Conservation (phyloP, 2,888 invertebrate genomes). For the Drosophila gaucha region DNA sequence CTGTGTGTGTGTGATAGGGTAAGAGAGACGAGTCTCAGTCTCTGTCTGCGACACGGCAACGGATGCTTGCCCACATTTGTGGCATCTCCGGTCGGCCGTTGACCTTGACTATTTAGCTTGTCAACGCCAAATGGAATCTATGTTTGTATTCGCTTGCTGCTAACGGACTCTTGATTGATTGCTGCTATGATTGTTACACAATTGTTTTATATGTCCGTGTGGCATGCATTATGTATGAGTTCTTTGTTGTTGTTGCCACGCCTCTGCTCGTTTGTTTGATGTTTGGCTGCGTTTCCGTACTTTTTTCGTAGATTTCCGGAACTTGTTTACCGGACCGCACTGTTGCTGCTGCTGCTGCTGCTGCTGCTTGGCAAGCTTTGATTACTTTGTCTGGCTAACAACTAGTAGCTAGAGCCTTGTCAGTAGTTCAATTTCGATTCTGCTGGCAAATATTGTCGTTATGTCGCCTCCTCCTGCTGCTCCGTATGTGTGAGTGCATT, state of each 20-base stretch:
- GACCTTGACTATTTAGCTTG: constrained; percentile 60
- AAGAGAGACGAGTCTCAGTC: constrained; percentile 35
- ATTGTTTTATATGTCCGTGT: constrained; percentile 23
- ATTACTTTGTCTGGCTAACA: constrained; percentile 59
- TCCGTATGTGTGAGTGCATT: constrained; percentile 39
- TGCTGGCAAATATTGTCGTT: constrained; percentile 57
- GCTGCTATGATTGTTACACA: constrained; percentile 37
- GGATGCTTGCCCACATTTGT: constrained; percentile 45
- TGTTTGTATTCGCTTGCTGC: too few species aligned
- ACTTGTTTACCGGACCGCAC: constrained; percentile 38
- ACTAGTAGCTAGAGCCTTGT: constrained; percentile 43
- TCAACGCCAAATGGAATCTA: constrained; percentile 13
- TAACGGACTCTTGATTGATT: constrained; percentile 36
- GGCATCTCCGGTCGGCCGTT: constrained; percentile 54
- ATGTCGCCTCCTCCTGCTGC: constrained; percentile 8
- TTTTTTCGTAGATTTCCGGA: constrained; percentile 40
- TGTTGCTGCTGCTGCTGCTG: constrained; percentile 2
- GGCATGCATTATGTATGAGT: constrained; percentile 33
- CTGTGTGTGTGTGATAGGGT: constrained; percentile 3
- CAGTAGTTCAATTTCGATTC: constrained; percentile 29
- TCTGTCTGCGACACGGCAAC: constrained; percentile 34
- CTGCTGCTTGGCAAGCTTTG: constrained; percentile 48
- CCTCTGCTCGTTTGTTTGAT: constrained; percentile 25
- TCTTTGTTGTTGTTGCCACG: too few species aligned
- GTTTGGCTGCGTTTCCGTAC: constrained; percentile 35